Conservation (phyloP, 1,140 invertebrate genomes). For the Probaryconus sp. region DNA sequence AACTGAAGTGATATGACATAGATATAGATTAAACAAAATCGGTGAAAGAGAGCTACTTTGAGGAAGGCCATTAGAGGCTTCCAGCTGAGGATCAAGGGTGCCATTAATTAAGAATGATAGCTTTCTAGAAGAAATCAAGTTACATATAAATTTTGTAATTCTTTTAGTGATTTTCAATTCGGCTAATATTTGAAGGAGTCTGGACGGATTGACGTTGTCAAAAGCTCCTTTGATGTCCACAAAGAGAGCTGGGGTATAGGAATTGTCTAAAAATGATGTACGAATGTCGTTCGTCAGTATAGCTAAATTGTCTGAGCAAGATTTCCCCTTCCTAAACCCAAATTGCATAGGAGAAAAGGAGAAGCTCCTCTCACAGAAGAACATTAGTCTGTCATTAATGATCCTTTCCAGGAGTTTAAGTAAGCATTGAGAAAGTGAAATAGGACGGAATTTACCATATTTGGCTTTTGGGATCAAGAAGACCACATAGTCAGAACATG, state of each 20-base stretch:
- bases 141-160: constrained; percentile 18
- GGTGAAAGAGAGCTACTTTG: constrained; percentile 31
- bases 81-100: background rate
- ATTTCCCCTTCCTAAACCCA: constrained; percentile 30
- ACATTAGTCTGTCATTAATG: constrained; percentile 17
- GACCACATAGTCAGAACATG: constrained; percentile 10
- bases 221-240: constrained; percentile 17
- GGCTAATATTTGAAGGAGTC: background rate
- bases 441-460: constrained; percentile 33
- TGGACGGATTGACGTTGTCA: constrained; percentile 19
- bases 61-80: constrained; percentile 20
- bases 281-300: constrained; percentile 12
- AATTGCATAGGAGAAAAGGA: constrained; percentile 6
- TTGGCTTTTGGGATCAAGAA: constrained; percentile 25
- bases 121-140: background rate
- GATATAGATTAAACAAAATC: constrained; percentile 23
- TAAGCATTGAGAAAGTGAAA: constrained; percentile 33
- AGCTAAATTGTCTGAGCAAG: background rate
- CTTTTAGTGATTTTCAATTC: constrained; percentile 1
- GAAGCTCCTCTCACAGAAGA: constrained; percentile 1
- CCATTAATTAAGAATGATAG: constrained; percentile 24
- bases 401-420: constrained; percentile 46
- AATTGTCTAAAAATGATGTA: background rate
- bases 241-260: constrained; percentile 11
- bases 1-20: background rate